Evolutionary conservation across 2,797 vertebrate species (phyloP).

Genomic region (Salarias fasciatus): DNA sequence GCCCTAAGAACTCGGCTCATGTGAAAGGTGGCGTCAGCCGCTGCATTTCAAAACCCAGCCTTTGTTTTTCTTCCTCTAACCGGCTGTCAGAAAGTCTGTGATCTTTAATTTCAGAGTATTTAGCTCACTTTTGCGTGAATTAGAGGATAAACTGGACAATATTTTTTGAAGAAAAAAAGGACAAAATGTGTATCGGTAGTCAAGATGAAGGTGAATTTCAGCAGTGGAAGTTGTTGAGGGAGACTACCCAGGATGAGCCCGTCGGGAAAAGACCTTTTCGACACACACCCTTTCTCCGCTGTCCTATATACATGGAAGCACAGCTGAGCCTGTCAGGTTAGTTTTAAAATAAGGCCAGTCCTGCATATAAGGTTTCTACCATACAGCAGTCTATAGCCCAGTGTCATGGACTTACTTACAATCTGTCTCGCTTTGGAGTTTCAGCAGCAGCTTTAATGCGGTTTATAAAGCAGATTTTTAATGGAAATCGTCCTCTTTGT

Average conservation of each 20-base stretch:
- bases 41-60: constrained; percentile 2
- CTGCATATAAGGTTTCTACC: background rate
- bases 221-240: no score
- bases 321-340: constrained; percentile 12
- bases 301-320: background rate
- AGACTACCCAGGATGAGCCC: no score
- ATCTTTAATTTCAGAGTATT: no score
- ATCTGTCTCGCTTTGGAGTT: constrained; percentile 20
- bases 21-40: constrained; percentile 32
- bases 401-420: background rate
- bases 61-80: constrained; percentile 1
- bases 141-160: no score
- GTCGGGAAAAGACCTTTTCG: no score
- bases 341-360: constrained; percentile 10
- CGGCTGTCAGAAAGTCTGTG: constrained; percentile 1
- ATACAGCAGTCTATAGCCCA: background rate
- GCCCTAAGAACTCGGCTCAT: constrained; percentile 40
- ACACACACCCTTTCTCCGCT: no score
- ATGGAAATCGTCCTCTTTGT: constrained; percentile 27
- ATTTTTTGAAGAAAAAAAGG: background rate
- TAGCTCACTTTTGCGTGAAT: no score
- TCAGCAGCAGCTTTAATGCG: constrained; percentile 17
- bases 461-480: constrained; percentile 18
- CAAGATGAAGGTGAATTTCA: no score
- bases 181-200: no score